phyloP scores from a whole-genome alignment of 2,888 invertebrate genomes.

The Homarus gammarus region DNA sequence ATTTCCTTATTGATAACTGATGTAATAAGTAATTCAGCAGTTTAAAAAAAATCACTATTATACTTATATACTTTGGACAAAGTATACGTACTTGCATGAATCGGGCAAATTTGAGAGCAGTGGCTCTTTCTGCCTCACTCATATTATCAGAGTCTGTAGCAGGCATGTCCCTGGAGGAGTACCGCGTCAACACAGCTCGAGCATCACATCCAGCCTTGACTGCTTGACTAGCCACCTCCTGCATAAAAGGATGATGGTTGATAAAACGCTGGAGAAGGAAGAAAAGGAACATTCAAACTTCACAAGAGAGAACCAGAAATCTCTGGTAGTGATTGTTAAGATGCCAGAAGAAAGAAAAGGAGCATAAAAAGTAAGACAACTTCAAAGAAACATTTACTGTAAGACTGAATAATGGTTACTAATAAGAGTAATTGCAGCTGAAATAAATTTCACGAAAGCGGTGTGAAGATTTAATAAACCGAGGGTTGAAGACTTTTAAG shows the following conservation, averaged over 20 bases:
- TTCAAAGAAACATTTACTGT: too few relatives aligned
- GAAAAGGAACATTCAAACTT: constrained; percentile 25
- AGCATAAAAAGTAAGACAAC: too few relatives aligned
- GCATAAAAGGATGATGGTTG: constrained; percentile 59
- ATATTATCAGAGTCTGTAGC: constrained; percentile 58
- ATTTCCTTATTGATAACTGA: too few relatives aligned
- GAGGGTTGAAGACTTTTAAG: too few relatives aligned
- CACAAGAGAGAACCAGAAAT: too few relatives aligned
- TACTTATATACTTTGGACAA: too few relatives aligned
- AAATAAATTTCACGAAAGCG: too few relatives aligned
- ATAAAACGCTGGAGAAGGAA: constrained; percentile 41
- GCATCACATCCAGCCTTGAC: constrained; percentile 86
- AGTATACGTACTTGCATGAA: too few relatives aligned
- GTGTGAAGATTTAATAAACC: too few relatives aligned
- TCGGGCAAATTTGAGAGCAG: constrained; percentile 64
- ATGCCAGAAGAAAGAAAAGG: not conserved
- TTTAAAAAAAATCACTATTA: too few relatives aligned
- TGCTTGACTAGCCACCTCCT: constrained; percentile 96
- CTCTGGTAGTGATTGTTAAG: not conserved
- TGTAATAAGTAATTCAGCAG: too few relatives aligned
- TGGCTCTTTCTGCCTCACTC: constrained; percentile 69
- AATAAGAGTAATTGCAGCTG: not conserved
- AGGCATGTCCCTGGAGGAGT: constrained; percentile 65
- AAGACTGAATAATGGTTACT: not conserved
- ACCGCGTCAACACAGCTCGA: constrained; percentile 79